These are phyloP conservation scores for Pachymerium ferrugineum DNA, from an alignment of 2,888 invertebrate species.

Conservation along the genomic window DNA sequence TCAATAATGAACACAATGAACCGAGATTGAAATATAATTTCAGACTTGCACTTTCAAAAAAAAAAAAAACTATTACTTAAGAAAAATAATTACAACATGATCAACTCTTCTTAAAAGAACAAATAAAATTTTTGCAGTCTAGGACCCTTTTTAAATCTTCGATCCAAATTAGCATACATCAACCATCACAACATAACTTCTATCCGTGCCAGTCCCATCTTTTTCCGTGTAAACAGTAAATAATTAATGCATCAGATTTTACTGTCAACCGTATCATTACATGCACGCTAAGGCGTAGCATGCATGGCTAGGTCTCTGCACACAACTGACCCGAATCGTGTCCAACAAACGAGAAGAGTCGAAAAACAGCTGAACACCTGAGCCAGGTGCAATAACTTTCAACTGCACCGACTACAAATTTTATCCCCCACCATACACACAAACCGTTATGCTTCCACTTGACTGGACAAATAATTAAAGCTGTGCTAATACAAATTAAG, in stretches of 20 bases:
- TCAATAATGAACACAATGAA: no score
- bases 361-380: no score
- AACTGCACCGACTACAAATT: neutral
- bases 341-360: slow-evolving; percentile 19
- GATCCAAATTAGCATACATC: no score
- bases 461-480: slow-evolving; percentile 21
- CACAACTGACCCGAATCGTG: slow-evolving; percentile 23
- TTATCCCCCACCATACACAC: no score
- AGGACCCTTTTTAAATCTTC: no score
- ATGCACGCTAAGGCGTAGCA: slow-evolving; percentile 12
- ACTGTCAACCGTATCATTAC: neutral
- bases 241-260: slow-evolving; percentile 19
- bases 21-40: no score
- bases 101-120: no score
- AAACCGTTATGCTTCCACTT: neutral
- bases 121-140: no score
- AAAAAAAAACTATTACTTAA: no score
- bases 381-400: slow-evolving; percentile 19
- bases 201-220: neutral
- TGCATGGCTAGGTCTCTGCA: neutral
- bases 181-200: no score
- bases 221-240: neutral
- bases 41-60: no score
- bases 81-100: no score
- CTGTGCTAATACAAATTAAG: neutral